Evolutionary conservation across 2,888 invertebrate genomes (phyloP), one percentile per base, ranked within the genome.

Genomic region (Temnothorax unifasciatus): DNA sequence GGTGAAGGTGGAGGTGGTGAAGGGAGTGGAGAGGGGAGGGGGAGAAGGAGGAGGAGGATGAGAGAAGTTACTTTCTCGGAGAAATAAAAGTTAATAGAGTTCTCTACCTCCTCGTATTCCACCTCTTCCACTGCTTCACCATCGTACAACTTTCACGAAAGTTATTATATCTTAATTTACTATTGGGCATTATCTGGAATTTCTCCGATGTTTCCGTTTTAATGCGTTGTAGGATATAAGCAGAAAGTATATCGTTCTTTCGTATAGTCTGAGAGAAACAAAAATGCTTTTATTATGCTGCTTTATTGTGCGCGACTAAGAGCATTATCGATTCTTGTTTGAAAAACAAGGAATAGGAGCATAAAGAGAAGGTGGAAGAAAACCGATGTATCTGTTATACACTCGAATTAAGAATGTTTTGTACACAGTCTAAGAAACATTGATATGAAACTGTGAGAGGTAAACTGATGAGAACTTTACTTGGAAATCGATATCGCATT

Each of bases 81-180:
- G 93, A 94, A 94, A 94, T 94, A 94, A 94, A 94, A 94, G 94
- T 94, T 94, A 94, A 94, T 93, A 92, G 94, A 94, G 92, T 94
- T 93, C 92, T 91, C 91, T 90, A 87, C 91, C 88, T 90, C 89
- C 84, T 84, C 74, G 83, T 79, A 87, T 85, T 82, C 86, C 84
- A 82, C 73, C 86, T 76, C 81, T 86, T 85, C 75, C 83, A 87
- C 86, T 86, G 82, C 84, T 76, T 88, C 84, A 86, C 87, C 89
- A 87, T 85, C 89, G 89, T 86, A 89, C 90, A 92, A 92, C 92
- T 93, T 93, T 92, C 88, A 91, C 88, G 89, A 93, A 94, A 94
- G 93, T 94, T 94, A 94, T 94, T 93, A 93, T 93, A 93, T 93
- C 93, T 93, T 93, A 93, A 94, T 94, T 94, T 92, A 93, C 91